phyloP scores from a whole-genome alignment of 2,888 invertebrate genomes.

The Enchytraeus crypticus region DNA sequence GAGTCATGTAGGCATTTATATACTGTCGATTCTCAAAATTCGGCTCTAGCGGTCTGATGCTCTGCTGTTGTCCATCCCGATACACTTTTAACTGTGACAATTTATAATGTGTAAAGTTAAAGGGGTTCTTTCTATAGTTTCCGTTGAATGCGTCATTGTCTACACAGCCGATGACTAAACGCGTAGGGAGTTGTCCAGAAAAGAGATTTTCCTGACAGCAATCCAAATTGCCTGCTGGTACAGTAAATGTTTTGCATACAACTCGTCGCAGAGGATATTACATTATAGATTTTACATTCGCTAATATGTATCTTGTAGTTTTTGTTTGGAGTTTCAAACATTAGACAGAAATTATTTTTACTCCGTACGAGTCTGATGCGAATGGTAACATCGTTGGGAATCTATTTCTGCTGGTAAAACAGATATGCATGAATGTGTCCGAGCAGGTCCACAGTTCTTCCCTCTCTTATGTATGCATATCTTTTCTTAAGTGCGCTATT shows the following conservation, averaged over 20 bases:
- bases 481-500: neutral
- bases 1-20: neutral
- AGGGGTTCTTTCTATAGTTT: neutral
- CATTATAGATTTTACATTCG: neutral
- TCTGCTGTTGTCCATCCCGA: neutral
- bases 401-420: neutral
- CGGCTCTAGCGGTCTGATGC: neutral
- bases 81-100: neutral
- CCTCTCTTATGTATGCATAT: neutral
- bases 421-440: neutral
- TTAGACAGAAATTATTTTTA: neutral
- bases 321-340: neutral
- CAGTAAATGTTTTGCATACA: neutral
- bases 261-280: neutral
- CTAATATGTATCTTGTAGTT: neutral
- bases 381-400: neutral
- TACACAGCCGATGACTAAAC: neutral
- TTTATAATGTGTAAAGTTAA: neutral
- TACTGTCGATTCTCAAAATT: neutral
- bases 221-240: neutral
- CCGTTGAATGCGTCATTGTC: neutral
- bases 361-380: neutral
- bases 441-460: neutral
- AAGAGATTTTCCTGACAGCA: neutral
- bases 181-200: neutral